Evolutionary conservation across 1,140 invertebrate genomes (phyloP), one percentile per base, ranked within the genome.

Genomic region (Papilio xuthus): DNA sequence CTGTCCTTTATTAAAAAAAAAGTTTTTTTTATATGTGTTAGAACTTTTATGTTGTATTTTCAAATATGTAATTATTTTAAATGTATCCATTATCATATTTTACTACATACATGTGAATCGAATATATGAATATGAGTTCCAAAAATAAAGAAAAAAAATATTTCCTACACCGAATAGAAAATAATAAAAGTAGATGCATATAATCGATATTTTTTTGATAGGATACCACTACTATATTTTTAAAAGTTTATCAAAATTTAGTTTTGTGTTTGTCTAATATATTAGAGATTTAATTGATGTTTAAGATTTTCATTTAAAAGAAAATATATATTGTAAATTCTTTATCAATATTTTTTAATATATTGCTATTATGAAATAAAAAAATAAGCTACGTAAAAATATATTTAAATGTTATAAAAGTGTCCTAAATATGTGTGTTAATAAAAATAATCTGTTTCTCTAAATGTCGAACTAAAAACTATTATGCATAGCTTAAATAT

Each of bases 1-100:
- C 50, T 20, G n/a, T 20, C 50, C 18, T 8, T 53, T n/a, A 53
- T 53, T 47, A 53, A 53, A 53, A 42, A 47, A 10, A 15, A 23
- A n/a, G n/a, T n/a, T n/a, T n/a, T n/a, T n/a, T n/a, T n/a, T n/a
- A n/a, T n/a, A n/a, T n/a, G n/a, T n/a, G n/a, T n/a, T n/a, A n/a
- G n/a, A n/a, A n/a, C n/a, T n/a, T n/a, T n/a, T n/a, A 37, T 76
- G 74, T 63, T 32, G 42, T 76, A 56, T 76, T 76, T 63, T 76
- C 23, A 44, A 63, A 18, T 75, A 75, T 18, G 4, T n/a, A 56
- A 76, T 44, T 76, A 26, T 41, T 23, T n/a, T 42, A 63, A 76
- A 76, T 42, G 74, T 63, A 76, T 76, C 32, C 9, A 76, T 44
- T 76, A 15, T 7, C 26, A 28, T 67, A 67, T 12, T 67, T 60